Percentiles rank a stretch among this genome's conserved stretches.
Conservation (phyloP, 2,888 invertebrate genomes). For the Phalera bucephala region DNA sequence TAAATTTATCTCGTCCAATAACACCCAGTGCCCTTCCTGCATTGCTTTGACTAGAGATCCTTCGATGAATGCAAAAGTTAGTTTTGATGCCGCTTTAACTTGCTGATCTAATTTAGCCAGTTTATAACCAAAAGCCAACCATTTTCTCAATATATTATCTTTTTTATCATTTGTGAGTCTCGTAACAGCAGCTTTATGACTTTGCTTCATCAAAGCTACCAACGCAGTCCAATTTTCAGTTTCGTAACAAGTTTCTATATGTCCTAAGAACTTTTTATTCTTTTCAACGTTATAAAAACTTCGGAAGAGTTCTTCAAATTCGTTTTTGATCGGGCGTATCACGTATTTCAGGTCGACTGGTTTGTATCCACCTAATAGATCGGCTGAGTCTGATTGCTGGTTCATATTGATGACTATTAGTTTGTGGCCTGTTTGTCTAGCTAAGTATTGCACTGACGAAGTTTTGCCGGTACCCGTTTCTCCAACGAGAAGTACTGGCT, state of each 20-base stretch:
- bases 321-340: conserved; percentile 90
- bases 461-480: conserved; percentile 99
- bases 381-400: conserved; percentile 98
- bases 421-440: conserved; percentile 91
- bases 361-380: conserved; percentile 98
- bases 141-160: conserved; percentile 70
- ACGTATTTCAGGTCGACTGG: conserved; percentile 95
- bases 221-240: conserved; percentile 88
- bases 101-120: conserved; percentile 88
- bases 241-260: conserved; percentile 90
- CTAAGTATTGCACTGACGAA: conserved; percentile 95
- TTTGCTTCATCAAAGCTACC: conserved; percentile 89
- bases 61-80: conserved; percentile 96
- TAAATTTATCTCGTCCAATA: conserved; percentile 98
- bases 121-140: conserved; percentile 87
- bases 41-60: conserved; percentile 96
- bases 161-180: conserved; percentile 66
- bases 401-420: conserved; percentile 99
- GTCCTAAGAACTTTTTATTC: conserved; percentile 91
- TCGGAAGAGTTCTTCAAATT: conserved; percentile 92
- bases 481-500: conserved; percentile 97
- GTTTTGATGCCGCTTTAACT: conserved; percentile 86
- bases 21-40: conserved; percentile 96
- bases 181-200: conserved; percentile 85
- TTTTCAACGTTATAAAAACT: conserved; percentile 89